Evolutionary conservation across 2,797 vertebrate genomes (phyloP).

Genomic region (Leptoclinus maculatus): DNA sequence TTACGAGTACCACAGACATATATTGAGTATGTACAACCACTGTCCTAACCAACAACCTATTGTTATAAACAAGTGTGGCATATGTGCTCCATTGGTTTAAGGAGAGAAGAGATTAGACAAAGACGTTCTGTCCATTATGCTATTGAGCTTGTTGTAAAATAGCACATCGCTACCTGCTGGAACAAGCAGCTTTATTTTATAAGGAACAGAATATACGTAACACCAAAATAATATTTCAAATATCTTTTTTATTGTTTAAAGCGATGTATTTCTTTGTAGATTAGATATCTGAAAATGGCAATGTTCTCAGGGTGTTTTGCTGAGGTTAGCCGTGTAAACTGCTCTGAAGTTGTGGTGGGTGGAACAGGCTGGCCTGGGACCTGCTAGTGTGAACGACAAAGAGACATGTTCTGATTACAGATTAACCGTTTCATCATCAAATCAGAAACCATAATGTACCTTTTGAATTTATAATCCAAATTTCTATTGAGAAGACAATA

Average conservation of each 20-base stretch:
- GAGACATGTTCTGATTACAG: conserved; percentile 4
- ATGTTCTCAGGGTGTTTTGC: conserved; percentile 65
- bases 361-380: conserved; percentile 75
- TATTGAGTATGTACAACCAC: background rate
- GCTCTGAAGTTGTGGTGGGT: conserved; percentile 68
- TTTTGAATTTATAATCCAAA: background rate
- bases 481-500: background rate
- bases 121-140: background rate
- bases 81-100: background rate
- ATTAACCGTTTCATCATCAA: background rate
- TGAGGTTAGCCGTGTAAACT: conserved; percentile 49
- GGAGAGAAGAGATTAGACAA: background rate
- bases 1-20: background rate
- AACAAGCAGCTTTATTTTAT: conserved; percentile 21
- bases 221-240: conserved; percentile 6
- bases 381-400: conserved; percentile 64
- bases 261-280: background rate
- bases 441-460: background rate
- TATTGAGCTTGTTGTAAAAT: background rate
- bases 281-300: background rate
- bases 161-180: background rate
- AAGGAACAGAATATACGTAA: conserved; percentile 3
- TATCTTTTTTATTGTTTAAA: background rate
- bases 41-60: background rate
- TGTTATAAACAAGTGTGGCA: background rate